phyloP scores from a whole-genome alignment of 2,797 vertebrate genomes.

The Enteromius treurensis region DNA sequence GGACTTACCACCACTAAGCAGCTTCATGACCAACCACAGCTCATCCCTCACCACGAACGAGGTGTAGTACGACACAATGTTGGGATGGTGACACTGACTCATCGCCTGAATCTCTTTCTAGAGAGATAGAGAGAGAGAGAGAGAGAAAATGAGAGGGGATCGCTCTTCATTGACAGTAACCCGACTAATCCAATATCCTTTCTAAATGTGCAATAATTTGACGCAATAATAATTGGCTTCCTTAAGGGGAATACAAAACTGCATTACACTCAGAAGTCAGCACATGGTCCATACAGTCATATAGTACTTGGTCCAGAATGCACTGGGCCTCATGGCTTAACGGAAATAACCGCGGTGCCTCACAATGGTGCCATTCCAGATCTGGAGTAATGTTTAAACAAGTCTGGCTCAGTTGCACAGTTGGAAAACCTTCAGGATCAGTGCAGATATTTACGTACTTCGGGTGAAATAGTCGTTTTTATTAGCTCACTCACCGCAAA shows the following conservation, averaged over 20 bases:
- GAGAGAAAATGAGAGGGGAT: constrained; percentile 2
- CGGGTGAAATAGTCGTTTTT: constrained; percentile 28
- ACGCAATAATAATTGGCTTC: neutral
- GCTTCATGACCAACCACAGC: constrained; percentile 98
- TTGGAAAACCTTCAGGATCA: constrained; percentile 10
- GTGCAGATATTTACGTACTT: constrained; percentile 24
- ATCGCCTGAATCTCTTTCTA: constrained; percentile 99
- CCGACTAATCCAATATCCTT: neutral
- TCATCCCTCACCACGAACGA: constrained; percentile 99
- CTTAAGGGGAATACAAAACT: neutral
- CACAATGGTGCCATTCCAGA: constrained; percentile 33
- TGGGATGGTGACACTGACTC: constrained; percentile 98
- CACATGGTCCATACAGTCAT: constrained; percentile 8
- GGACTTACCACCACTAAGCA: constrained; percentile 93
- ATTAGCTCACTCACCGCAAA: constrained; percentile 27
- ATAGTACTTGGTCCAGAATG: constrained; percentile 17
- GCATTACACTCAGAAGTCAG: neutral
- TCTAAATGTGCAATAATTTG: constrained; percentile 12
- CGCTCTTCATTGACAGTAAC: neutral
- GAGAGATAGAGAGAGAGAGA: constrained; percentile 50
- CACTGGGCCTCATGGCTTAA: constrained; percentile 37
- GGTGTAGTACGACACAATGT: constrained; percentile 98
- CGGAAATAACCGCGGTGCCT: constrained; percentile 22
- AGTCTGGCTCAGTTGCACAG: constrained; percentile 20
- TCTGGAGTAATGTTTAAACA: constrained; percentile 47